Percentiles rank a stretch among this genome's conserved stretches.
These are phyloP conservation scores for Ahaetulla prasina DNA, from an alignment of 2,113 vertebrate genomes.

Conservation along the genomic window DNA sequence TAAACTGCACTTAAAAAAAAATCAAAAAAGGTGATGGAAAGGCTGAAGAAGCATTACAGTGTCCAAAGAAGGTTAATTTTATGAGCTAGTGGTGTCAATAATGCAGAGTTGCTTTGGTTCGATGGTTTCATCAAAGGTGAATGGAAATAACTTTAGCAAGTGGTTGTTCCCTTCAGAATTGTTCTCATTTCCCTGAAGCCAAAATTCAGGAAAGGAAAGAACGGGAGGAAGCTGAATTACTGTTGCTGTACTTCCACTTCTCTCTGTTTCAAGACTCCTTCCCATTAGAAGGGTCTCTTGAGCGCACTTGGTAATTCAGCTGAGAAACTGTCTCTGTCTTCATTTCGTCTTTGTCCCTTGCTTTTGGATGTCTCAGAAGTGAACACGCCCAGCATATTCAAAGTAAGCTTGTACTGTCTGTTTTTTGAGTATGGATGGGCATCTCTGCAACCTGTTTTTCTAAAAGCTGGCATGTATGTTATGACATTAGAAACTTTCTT, in stretches of 20 bases:
- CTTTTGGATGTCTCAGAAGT: not conserved
- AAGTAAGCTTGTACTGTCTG: not conserved
- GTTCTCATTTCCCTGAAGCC: slow-evolving; percentile 4
- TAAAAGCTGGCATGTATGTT: not conserved
- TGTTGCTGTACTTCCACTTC: not conserved
- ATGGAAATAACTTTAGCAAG: not conserved
- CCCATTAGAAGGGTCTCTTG: not conserved
- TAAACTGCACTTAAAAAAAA: not conserved
- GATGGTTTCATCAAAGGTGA: not conserved
- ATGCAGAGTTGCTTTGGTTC: not conserved
- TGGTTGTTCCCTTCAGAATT: not conserved
- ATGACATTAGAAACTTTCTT: not conserved
- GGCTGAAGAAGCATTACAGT: not conserved
- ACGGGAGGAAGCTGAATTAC: not conserved
- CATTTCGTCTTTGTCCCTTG: not conserved
- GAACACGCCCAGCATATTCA: not conserved
- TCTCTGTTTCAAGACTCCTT: not conserved
- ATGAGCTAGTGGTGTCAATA: not conserved
- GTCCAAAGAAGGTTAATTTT: not conserved
- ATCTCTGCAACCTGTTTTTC: not conserved
- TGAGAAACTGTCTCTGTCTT: not conserved
- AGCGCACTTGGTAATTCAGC: not conserved
- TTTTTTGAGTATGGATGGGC: rapidly evolving
- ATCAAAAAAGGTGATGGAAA: not conserved
- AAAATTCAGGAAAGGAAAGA: not conserved